phyloP scores from a whole-genome alignment of 2,113 vertebrate genomes.

The Rutilus rutilus region DNA sequence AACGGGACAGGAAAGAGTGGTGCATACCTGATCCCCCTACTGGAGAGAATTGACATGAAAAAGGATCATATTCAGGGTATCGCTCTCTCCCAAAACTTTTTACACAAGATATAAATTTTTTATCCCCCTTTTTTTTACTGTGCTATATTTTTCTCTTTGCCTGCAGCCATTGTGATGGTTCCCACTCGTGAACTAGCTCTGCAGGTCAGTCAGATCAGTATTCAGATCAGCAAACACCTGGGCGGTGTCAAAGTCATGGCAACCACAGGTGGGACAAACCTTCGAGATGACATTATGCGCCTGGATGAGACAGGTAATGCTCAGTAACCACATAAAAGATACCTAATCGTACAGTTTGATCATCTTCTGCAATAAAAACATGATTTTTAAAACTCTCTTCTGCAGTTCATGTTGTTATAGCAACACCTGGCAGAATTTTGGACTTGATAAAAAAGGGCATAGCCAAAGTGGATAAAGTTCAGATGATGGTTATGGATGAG shows the following conservation, averaged over 20 bases:
- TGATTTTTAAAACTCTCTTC: neutral
- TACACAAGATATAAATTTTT: neutral
- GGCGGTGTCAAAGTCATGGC: slow-evolving; percentile 83
- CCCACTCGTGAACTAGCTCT: slow-evolving; percentile 80
- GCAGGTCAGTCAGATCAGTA: slow-evolving; percentile 81
- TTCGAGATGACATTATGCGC: slow-evolving; percentile 81
- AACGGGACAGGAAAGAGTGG: slow-evolving; percentile 82
- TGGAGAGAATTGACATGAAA: slow-evolving; percentile 81
- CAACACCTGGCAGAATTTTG: slow-evolving; percentile 79
- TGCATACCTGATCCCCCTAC: slow-evolving; percentile 80
- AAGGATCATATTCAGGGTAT: slow-evolving; percentile 80
- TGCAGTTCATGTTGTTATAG: slow-evolving; percentile 79
- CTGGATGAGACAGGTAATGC: slow-evolving; percentile 76
- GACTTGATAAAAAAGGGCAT: slow-evolving; percentile 82
- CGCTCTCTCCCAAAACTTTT: neutral
- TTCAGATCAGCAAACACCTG: slow-evolving; percentile 80
- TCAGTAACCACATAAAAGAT: neutral
- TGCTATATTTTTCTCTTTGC: neutral
- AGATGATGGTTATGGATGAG: slow-evolving; percentile 84
- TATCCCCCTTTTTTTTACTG: neutral
- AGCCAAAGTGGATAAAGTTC: slow-evolving; percentile 77
- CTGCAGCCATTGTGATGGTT: slow-evolving; percentile 77
- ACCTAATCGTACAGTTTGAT: neutral
- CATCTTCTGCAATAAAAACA: neutral
- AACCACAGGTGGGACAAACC: slow-evolving; percentile 81